These are phyloP conservation scores for Scelioninae gen. 1 DNA, from an alignment of 2,888 invertebrate genomes.

Conservation along the genomic window DNA sequence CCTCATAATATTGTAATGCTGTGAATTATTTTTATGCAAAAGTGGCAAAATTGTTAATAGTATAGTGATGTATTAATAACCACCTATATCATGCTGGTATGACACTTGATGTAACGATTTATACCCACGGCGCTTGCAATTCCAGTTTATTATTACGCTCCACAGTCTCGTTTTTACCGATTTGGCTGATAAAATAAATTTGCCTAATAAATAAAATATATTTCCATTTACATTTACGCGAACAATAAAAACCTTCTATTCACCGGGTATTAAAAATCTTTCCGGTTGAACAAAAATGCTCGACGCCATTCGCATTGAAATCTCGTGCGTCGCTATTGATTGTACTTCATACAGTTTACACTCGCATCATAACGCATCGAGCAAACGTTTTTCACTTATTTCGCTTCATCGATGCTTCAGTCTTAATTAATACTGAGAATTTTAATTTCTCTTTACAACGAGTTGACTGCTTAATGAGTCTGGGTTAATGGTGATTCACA, in stretches of 20 bases:
- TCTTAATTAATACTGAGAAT: slow-evolving; percentile 61
- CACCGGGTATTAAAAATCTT: too few species aligned
- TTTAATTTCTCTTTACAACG: slow-evolving; percentile 58
- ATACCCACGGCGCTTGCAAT: too few species aligned
- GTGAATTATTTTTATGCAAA: slow-evolving; percentile 19
- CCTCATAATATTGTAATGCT: too few species aligned
- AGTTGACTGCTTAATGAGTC: slow-evolving; percentile 60
- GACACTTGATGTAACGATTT: slow-evolving; percentile 33
- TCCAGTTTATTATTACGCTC: too few species aligned
- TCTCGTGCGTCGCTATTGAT: slow-evolving; percentile 6
- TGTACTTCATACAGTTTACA: slow-evolving; percentile 45
- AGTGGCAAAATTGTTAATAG: slow-evolving; percentile 14
- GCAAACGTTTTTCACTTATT: slow-evolving; percentile 53
- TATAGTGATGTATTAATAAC: slow-evolving; percentile 23
- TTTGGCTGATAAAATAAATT: too few species aligned
- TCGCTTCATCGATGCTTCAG: slow-evolving; percentile 50
- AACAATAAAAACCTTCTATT: too few species aligned
- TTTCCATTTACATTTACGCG: too few species aligned
- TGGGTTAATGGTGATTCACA: slow-evolving; percentile 61
- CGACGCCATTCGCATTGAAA: slow-evolving; percentile 23
- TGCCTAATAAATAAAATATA: too few species aligned
- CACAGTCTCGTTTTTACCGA: too few species aligned
- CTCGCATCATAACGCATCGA: slow-evolving; percentile 24
- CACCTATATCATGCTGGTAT: slow-evolving; percentile 19
- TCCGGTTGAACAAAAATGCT: too few species aligned